Evolutionary conservation across 2,113 vertebrate species (phyloP), one percentile per base, ranked within the genome.

Genomic region (Stigmatopora argus): DNA sequence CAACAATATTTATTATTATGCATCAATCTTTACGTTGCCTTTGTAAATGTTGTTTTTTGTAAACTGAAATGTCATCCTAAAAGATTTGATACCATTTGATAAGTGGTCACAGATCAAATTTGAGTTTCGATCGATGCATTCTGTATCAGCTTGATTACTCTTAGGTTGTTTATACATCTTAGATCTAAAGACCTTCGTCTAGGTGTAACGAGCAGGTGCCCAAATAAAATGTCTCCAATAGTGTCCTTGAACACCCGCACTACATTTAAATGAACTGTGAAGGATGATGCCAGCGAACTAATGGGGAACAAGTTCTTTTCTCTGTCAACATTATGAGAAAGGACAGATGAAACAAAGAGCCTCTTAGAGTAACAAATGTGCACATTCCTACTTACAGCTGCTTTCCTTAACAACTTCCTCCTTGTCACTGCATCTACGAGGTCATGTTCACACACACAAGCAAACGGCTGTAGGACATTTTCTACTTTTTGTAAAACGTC

Each of bases 271-370:
- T 41, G 68, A 73, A 70, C 81, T 83, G 78, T 82, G 81, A 83
- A 84, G 69, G 68, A 75, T 41, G 64, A 67, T 67, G 81, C 75
- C 78, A 68, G 74, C 59, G 62, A 65, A 65, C 66, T 86, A 84
- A 86, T 82, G 66, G 74, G 67, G 83, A 79, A 77, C 83, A 83
- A 80, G 70, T 86, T 84, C 72, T 72, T 78, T 56, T 62, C 48
- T 83, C 77, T 65, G 77, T 87, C 78, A 78, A 64, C 77, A 77
- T 83, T 81, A 78, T 75, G 72, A 75, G 65, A 65, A 62, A 79
- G 66, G 70, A 72, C 75, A 63, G 69, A 81, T 75, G 71, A 62
- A 79, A 85, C 74, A 76, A 78, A 80, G 70, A 62, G 73, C 70
- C 61, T 0, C n/a, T 52, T 52, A 19, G 18, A 76, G 70, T 66